Base-by-base conservation (phyloP, 2,113 vertebrate genomes). In the Hucho hucho region DNA sequence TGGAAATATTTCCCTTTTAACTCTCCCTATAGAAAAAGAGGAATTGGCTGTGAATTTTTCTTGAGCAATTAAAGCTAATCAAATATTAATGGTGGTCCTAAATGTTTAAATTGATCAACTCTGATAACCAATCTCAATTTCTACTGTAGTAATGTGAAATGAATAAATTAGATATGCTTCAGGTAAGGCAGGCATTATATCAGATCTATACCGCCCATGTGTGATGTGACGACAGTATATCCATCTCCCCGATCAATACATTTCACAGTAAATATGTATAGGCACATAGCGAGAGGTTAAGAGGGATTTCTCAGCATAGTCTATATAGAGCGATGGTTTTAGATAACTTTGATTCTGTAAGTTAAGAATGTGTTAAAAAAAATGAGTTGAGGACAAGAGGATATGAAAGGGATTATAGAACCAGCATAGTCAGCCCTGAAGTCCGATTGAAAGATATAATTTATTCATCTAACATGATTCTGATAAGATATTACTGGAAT, bases 61-160 rank as follows among this genome's bases (percentile, higher is more conserved):
- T 63, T 29, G n/a, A 24, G 70, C 32, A 72, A 72, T 72, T 72
- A 64, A 63, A 13, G 2, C 58, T 63, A 20, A 63, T 64, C 37
- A 64, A 72, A 37, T 63, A 46, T 72, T 72, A 6, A 72, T 12
- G 9, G 29, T 14, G 20, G 12, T 61, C 20, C 58, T 72, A 32
- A 72, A 37, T 72, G 16, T 63, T 37, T 64, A 46, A 63, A 72
- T 43, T n/a, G 61, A 25, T 43, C 22, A 43, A 58, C 18, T 58
- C 29, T 61, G 53, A 43, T 72, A 59, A 43, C 37, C 37, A 43
- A 56, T 72, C 49, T 61, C 32, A 20, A 58, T 72, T 72, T 43
- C 26, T 13, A 18, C 11, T 26, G 56, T 72, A n/a, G 43, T 43
- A 58, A 58, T 58, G 53, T 56, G 53, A 63, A 47, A 64, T 43